Conservation (phyloP, 2,113 vertebrate genomes). For the Cromileptes altivelis region DNA sequence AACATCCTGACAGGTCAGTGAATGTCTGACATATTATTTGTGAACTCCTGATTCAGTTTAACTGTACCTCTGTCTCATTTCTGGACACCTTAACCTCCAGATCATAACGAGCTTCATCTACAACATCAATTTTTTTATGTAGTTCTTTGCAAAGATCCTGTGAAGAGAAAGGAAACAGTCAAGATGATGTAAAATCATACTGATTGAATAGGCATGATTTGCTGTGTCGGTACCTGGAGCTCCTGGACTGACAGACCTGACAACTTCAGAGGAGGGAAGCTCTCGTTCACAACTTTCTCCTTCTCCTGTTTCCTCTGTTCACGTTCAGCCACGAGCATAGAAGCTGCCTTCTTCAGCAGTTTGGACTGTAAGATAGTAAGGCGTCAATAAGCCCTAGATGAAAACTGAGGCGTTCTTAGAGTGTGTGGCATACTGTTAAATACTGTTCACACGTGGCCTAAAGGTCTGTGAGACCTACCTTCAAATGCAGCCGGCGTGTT, state of each 20-base stretch:
- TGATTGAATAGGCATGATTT: background rate
- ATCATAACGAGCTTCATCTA: conserved; percentile 83
- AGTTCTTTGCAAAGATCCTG: conserved; percentile 84
- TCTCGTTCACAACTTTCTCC: conserved; percentile 72
- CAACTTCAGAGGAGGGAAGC: conserved; percentile 76
- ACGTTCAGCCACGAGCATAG: conserved; percentile 79
- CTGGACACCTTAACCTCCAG: conserved; percentile 75
- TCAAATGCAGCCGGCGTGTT: conserved; percentile 79
- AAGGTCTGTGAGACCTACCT: conserved; percentile 59
- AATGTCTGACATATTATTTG: background rate
- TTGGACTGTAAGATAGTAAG: conserved; percentile 67
- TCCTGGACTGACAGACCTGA: conserved; percentile 81
- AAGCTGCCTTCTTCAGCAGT: conserved; percentile 79
- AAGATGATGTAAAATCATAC: background rate
- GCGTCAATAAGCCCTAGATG: background rate
- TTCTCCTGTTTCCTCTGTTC: conserved; percentile 74
- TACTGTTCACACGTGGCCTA: background rate
- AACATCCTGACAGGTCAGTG: background rate
- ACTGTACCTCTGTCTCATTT: conserved; percentile 76
- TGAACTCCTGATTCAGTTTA: background rate
- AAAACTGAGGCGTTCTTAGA: background rate
- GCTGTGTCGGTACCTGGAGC: conserved; percentile 78
- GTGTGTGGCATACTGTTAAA: background rate
- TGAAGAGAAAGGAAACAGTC: conserved; percentile 10
- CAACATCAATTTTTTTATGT: conserved; percentile 75